These are phyloP conservation scores for Agriopis marginaria DNA, from an alignment of 2,888 invertebrate genomes.

Conservation along the genomic window DNA sequence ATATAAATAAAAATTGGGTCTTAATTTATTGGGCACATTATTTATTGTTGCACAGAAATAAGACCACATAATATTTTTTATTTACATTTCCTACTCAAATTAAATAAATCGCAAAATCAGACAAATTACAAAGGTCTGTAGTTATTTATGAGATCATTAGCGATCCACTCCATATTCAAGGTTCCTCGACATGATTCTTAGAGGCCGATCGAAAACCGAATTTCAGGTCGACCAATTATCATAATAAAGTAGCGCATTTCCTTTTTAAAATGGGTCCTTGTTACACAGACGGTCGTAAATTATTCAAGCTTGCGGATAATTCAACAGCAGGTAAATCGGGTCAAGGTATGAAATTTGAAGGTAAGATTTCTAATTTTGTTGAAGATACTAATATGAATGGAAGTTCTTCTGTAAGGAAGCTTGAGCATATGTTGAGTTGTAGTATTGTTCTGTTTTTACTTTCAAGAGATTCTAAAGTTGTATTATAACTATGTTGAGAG, in stretches of 20 bases:
- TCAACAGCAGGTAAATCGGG: constrained; percentile 37
- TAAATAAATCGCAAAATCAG: constrained; percentile 22
- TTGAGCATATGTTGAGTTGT: too few relatives aligned
- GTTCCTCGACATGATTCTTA: constrained; percentile 60
- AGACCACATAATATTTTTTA: constrained; percentile 1
- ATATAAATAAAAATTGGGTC: too few relatives aligned
- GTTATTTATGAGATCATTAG: constrained; percentile 65
- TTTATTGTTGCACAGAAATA: neutral
- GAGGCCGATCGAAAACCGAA: constrained; percentile 58
- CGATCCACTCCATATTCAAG: constrained; percentile 57
- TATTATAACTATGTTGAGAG: too few relatives aligned
- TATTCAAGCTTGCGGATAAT: constrained; percentile 48
- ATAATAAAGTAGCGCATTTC: constrained; percentile 63
- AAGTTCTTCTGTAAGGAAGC: neutral
- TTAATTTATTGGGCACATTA: too few relatives aligned
- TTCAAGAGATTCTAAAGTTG: too few relatives aligned
- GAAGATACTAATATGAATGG: neutral
- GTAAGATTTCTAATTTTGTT: constrained; percentile 15
- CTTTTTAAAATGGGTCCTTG: constrained; percentile 58
- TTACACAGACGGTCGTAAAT: constrained; percentile 57
- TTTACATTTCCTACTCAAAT: constrained; percentile 23
- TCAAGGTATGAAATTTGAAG: constrained; percentile 31
- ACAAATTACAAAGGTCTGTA: constrained; percentile 39
- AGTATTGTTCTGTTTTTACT: too few relatives aligned
- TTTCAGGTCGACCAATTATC: constrained; percentile 62